These are phyloP conservation scores for Odontesthes bonariensis DNA, from an alignment of 2,113 vertebrate species.

Conservation along the genomic window DNA sequence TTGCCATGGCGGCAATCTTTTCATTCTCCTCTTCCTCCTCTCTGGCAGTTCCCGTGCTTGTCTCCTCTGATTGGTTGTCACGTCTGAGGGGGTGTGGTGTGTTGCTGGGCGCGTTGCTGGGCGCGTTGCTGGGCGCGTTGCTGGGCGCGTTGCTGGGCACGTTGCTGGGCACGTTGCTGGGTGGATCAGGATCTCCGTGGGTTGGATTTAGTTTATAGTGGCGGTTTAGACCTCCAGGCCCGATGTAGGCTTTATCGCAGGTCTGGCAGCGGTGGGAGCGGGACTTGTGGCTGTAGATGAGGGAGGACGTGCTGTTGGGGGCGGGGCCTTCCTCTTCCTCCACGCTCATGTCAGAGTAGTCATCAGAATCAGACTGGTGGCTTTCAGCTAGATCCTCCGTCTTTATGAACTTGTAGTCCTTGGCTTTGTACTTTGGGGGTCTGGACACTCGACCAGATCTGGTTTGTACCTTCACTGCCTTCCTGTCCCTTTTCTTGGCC, in stretches of 20 bases:
- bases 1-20: constrained; percentile 21
- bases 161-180: not conserved
- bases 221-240: constrained; percentile 91
- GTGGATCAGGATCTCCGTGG: constrained; percentile 80
- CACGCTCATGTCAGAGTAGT: constrained; percentile 93
- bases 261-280: constrained; percentile 88
- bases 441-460: constrained; percentile 93
- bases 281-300: constrained; percentile 85
- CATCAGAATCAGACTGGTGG: constrained; percentile 94
- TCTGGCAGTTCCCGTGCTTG: not conserved
- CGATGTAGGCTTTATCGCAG: constrained; percentile 96
- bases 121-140: not conserved
- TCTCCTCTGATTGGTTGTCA: constrained; percentile 36
- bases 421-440: constrained; percentile 95
- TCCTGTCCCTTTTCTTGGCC: constrained; percentile 84
- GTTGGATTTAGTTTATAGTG: constrained; percentile 92
- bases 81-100: not conserved
- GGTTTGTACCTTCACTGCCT: constrained; percentile 89
- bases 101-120: not conserved
- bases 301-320: not conserved
- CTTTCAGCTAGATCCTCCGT: constrained; percentile 92
- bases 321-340: constrained; percentile 86
- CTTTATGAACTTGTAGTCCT: constrained; percentile 98
- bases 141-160: not conserved
- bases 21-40: constrained; percentile 27